These are phyloP conservation scores for Myotis pilosus DNA, from an alignment of 2,797 vertebrate genomes.

Conservation along the genomic window DNA sequence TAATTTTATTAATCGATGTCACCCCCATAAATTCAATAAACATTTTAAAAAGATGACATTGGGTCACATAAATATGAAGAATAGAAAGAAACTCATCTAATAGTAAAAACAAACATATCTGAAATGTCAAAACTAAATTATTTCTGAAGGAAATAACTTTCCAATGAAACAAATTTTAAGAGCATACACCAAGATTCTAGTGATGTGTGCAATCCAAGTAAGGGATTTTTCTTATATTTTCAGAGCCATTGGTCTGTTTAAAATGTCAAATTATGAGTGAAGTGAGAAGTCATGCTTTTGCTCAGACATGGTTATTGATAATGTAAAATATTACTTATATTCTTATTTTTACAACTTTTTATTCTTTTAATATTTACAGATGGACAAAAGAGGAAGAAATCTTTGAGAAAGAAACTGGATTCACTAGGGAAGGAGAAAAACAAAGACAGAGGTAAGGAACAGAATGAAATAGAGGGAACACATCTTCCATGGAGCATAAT, in stretches of 20 bases:
- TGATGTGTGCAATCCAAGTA: neutral
- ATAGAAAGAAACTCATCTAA: constrained; percentile 6
- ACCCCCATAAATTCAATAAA: neutral
- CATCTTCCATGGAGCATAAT: constrained; percentile 26
- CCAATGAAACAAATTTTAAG: constrained; percentile 29
- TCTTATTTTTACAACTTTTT: constrained; percentile 34
- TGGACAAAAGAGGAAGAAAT: constrained; percentile 96
- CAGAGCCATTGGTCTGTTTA: neutral
- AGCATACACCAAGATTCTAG: neutral
- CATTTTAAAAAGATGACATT: neutral
- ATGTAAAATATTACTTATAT: neutral
- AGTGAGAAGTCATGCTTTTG: neutral
- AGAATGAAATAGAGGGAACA: constrained; percentile 23
- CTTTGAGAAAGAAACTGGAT: constrained; percentile 96
- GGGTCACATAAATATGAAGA: neutral
- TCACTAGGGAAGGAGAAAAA: constrained; percentile 96
- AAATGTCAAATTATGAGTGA: constrained; percentile 21
- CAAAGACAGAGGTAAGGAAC: constrained; percentile 92
- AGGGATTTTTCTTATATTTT: neutral
- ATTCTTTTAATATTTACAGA: constrained; percentile 84
- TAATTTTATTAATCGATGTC: neutral
- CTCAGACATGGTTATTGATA: neutral
- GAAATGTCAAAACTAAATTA: constrained; percentile 11
- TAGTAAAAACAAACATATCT: constrained; percentile 17
- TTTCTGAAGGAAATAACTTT: neutral